Percentiles rank a stretch among this genome's conserved stretches.
Conservation (phyloP, 2,113 vertebrate genomes). For the Corythaeola cristata region DNA sequence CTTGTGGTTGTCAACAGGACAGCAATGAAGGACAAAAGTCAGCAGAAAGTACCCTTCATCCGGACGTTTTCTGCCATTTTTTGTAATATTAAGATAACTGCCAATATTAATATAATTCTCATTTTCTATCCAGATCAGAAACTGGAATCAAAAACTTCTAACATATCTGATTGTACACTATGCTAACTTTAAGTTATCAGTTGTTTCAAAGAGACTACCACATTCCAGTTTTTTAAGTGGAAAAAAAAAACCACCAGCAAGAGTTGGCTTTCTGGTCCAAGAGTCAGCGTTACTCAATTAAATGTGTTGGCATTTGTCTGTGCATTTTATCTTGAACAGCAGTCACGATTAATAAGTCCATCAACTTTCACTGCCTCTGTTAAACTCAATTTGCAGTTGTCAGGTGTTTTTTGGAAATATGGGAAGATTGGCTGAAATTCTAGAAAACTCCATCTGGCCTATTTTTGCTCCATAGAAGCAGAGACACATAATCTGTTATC, state of each 20-base stretch:
- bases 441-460: background rate
- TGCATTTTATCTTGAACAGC: background rate
- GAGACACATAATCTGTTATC: background rate
- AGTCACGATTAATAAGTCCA: background rate
- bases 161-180: background rate
- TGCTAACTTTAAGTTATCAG: background rate
- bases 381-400: background rate
- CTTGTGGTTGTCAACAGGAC: background rate
- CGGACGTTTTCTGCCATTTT: background rate
- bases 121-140: background rate
- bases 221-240: background rate
- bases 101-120: background rate
- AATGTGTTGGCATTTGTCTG: background rate
- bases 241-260: background rate
- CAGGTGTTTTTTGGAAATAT: background rate
- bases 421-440: background rate
- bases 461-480: background rate
- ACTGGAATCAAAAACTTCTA: background rate
- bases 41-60: background rate
- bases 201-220: background rate
- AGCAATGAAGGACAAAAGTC: background rate
- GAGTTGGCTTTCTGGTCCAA: background rate
- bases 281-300: background rate
- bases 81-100: background rate
- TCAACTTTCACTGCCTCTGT: background rate